phyloP scores from a whole-genome alignment of 2,888 invertebrate species.

The Phragmatobia fuliginosa region DNA sequence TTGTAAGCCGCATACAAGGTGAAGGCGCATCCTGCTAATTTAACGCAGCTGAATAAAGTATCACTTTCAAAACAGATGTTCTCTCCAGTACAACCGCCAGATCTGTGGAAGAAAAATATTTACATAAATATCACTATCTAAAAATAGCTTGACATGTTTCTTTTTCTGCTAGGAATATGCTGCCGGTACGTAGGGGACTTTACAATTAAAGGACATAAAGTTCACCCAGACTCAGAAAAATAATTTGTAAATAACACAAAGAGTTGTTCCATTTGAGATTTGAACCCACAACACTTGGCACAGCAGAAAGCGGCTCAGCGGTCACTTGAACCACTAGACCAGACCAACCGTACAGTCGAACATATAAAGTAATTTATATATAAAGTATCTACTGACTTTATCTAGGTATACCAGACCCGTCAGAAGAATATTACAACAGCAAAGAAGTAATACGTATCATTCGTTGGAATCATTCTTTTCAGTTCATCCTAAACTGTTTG shows the following conservation, averaged over 20 bases:
- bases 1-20: constrained; percentile 3
- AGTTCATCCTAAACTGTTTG: neutral
- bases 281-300: too few relatives aligned
- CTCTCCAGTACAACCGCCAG: neutral
- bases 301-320: too few relatives aligned
- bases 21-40: constrained; percentile 4
- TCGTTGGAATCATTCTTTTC: neutral
- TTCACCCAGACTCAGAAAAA: too few relatives aligned
- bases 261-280: too few relatives aligned
- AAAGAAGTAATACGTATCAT: neutral
- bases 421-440: neutral
- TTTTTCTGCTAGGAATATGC: too few relatives aligned
- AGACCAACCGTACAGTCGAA: too few relatives aligned
- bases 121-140: neutral
- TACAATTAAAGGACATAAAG: too few relatives aligned
- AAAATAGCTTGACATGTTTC: neutral
- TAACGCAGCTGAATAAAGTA: neutral
- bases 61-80: neutral
- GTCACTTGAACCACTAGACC: too few relatives aligned
- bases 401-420: neutral
- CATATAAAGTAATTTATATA: too few relatives aligned
- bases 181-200: too few relatives aligned
- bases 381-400: too few relatives aligned
- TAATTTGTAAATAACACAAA: too few relatives aligned
- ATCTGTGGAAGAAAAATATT: constrained; percentile 1